phyloP scores from a whole-genome alignment of 1,140 invertebrate species.

The Zaprionus taronus region DNA sequence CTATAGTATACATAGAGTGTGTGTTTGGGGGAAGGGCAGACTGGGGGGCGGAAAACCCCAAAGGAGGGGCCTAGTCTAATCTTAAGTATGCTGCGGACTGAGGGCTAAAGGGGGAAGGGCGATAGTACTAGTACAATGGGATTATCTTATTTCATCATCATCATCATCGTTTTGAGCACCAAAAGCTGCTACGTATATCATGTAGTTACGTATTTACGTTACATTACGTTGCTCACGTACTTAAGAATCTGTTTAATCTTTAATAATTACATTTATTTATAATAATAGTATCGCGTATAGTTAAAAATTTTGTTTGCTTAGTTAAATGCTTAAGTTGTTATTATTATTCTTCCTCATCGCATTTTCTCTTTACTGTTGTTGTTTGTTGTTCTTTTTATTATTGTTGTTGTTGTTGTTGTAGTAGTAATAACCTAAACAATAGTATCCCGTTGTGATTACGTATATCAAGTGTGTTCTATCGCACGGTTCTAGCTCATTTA shows the following conservation, averaged over 20 bases:
- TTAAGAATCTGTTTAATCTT: conserved; percentile 7
- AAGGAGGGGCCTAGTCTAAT: conserved; percentile 35
- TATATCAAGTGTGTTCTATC: conserved; percentile 65
- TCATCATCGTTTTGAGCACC: conserved; percentile 50
- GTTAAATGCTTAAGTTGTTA: conserved; percentile 78
- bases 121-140: conserved; percentile 34
- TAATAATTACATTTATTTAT: conserved; percentile 60
- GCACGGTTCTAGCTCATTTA: conserved; percentile 71
- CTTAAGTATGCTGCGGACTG: conserved; percentile 32
- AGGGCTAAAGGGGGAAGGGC: not conserved
- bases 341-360: conserved; percentile 32
- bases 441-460: conserved; percentile 57
- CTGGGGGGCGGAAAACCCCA: conserved; percentile 2
- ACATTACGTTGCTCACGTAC: conserved; percentile 6
- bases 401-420: conserved; percentile 6
- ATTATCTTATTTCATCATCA: conserved; percentile 32
- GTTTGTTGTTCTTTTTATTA: not conserved
- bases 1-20: conserved; percentile 71
- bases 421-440: conserved; percentile 38
- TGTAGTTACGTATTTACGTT: conserved; percentile 43
- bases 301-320: conserved; percentile 76
- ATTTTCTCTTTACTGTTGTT: not conserved
- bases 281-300: conserved; percentile 71
- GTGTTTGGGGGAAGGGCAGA: conserved; percentile 12
- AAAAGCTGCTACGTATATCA: conserved; percentile 53